phyloP scores from a whole-genome alignment of 1,140 invertebrate genomes.

The Drosophila watanabei region DNA sequence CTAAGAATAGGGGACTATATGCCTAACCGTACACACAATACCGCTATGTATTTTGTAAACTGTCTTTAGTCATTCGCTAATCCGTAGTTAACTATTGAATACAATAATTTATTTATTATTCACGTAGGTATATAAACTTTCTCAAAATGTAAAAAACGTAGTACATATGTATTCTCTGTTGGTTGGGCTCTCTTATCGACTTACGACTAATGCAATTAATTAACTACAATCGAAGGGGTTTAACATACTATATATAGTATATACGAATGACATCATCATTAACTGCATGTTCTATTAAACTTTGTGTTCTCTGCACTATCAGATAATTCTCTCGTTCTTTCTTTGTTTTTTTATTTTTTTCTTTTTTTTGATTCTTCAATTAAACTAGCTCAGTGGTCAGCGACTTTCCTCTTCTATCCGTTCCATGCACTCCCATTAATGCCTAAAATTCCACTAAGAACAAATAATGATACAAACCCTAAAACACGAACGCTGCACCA shows the following conservation, averaged over 20 bases:
- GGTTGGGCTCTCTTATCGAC: constrained; percentile 51
- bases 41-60: constrained; percentile 44
- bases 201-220: constrained; percentile 68
- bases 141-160: constrained; percentile 81
- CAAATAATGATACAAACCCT: constrained; percentile 54
- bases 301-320: constrained; percentile 35
- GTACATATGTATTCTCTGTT: constrained; percentile 60
- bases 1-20: constrained; percentile 63
- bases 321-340: constrained; percentile 8
- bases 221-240: constrained; percentile 64
- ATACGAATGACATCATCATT: constrained; percentile 53
- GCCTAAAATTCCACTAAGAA: constrained; percentile 70
- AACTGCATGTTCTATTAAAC: constrained; percentile 37
- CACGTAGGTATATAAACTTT: constrained; percentile 71
- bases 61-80: constrained; percentile 69
- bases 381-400: constrained; percentile 60
- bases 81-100: constrained; percentile 63
- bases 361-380: constrained; percentile 43
- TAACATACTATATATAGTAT: constrained; percentile 66
- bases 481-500: constrained; percentile 53
- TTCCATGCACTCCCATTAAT: constrained; percentile 21
- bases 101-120: constrained; percentile 54
- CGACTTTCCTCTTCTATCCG: constrained; percentile 3
- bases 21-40: constrained; percentile 48
- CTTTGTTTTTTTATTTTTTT: too few relatives aligned